Evolutionary conservation across 2,888 invertebrate species (phyloP), one percentile per base, ranked within the genome.

Genomic region (Diarsia rubi): DNA sequence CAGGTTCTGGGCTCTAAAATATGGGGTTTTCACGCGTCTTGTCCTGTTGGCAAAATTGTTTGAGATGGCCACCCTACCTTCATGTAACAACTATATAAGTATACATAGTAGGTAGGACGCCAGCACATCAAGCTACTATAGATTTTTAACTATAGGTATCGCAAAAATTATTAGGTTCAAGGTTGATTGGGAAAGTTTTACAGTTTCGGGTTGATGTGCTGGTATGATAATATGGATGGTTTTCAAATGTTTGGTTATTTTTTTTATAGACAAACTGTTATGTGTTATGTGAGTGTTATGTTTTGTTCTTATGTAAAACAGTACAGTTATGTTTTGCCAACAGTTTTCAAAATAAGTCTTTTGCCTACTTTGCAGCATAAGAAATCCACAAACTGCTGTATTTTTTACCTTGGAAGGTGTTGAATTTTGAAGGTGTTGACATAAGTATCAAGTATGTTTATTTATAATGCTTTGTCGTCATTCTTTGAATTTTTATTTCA

Each of bases 401-500:
- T 66, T n/a, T 16, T 37, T 31, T 54, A 57, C 21, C 67, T 57
- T 27, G 45, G 8, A 42, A n/a, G 24, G 24, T 54, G 37, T 62
- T 42, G 3, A 42, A 42, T 52, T 12, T 12, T 24, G 24, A n/a
- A 52, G 37, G n/a, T 42, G 14, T 65, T 65, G 31, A 31, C 21
- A 12, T 64, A 21, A 24, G 4, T 65, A 65, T 54, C 37, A 52
- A 42, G 24, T 49, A 45, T 42, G 16, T 57, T 72, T 57, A 73
- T 73, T 8, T 37, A 27, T 37, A 62, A 45, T 62, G 14, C n/a
- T 52, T 16, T 9, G 37, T 19, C n/a, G n/a, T 37, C n/a, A 16
- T n/a, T 37, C 31, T 37, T 37, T 37, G 12, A 69, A 72, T 45
- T 37, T 68, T 72, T 16, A 42, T 37, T 68, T 37, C 19, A 65